Evolutionary conservation across 1,140 invertebrate genomes (phyloP).

Genomic region (Temnothorax curvispinosus): DNA sequence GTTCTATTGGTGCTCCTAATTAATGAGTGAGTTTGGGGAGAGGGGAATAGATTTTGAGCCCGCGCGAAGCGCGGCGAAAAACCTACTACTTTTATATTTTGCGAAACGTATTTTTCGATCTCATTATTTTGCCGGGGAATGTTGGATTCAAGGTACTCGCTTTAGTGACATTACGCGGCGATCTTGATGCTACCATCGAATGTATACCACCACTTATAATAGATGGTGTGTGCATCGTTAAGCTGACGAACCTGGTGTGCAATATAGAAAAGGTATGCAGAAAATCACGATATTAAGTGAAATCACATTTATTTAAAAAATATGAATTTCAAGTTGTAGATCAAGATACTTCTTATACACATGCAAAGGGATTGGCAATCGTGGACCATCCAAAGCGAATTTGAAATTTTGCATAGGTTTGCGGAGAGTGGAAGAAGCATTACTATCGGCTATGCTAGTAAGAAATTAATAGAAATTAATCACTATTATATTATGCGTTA

Average conservation of each 20-base stretch:
- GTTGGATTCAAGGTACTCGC: constrained; percentile 33
- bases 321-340: constrained; percentile 36
- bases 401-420: constrained; percentile 25
- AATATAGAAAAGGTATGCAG: constrained; percentile 25
- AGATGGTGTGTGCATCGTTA: background rate
- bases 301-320: background rate
- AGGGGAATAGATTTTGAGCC: too few species aligned
- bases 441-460: constrained; percentile 36
- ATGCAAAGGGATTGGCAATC: constrained; percentile 28
- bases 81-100: background rate
- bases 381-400: constrained; percentile 12
- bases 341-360: constrained; percentile 23
- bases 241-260: background rate
- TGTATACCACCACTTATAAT: constrained; percentile 33
- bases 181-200: constrained; percentile 1
- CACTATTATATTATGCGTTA: background rate
- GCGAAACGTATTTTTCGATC: background rate
- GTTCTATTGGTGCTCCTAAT: too few species aligned
- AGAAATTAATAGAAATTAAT: background rate
- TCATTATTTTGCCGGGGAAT: background rate
- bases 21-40: too few species aligned
- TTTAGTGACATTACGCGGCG: constrained; percentile 7
- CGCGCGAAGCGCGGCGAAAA: too few species aligned
- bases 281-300: background rate
- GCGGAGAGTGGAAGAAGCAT: constrained; percentile 35